A percentile compares a stretch with the other conserved stretches of the same genome.
Conservation (phyloP, 2,797 vertebrate species). For the Mionectes olivaceus region DNA sequence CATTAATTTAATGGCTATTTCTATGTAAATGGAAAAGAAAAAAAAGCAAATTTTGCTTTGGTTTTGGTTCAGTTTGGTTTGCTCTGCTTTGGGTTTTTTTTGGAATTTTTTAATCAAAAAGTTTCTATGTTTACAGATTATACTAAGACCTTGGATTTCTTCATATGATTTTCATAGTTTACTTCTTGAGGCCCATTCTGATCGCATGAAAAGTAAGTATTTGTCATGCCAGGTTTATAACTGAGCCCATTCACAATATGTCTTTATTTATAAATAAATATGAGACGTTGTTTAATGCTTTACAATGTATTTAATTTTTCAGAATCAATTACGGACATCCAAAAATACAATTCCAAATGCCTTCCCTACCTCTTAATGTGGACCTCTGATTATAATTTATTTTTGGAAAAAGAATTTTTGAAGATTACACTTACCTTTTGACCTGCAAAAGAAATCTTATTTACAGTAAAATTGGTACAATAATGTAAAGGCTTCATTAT, state of each 20-base stretch:
- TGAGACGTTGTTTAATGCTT: neutral
- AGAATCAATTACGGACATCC: neutral
- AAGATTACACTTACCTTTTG: neutral
- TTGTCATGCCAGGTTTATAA: neutral
- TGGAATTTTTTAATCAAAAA: neutral
- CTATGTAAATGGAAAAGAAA: neutral
- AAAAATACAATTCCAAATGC: neutral
- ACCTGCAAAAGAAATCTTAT: neutral
- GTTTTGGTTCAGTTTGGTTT: no score
- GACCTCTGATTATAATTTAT: neutral
- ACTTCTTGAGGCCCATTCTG: neutral
- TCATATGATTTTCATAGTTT: neutral
- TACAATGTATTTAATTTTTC: neutral
- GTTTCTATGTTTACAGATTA: neutral
- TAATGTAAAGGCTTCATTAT: neutral
- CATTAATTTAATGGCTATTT: neutral
- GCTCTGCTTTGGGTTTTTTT: neutral
- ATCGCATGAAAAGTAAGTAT: neutral
- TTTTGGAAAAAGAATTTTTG: neutral
- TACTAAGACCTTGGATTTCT: neutral
- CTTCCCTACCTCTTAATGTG: neutral
- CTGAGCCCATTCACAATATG: neutral
- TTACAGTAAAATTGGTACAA: neutral
- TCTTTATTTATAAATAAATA: neutral
- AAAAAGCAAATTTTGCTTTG: fast-evolving